phyloP scores from a whole-genome alignment of 1,140 invertebrate genomes.

The Drosophila subpulchrella region DNA sequence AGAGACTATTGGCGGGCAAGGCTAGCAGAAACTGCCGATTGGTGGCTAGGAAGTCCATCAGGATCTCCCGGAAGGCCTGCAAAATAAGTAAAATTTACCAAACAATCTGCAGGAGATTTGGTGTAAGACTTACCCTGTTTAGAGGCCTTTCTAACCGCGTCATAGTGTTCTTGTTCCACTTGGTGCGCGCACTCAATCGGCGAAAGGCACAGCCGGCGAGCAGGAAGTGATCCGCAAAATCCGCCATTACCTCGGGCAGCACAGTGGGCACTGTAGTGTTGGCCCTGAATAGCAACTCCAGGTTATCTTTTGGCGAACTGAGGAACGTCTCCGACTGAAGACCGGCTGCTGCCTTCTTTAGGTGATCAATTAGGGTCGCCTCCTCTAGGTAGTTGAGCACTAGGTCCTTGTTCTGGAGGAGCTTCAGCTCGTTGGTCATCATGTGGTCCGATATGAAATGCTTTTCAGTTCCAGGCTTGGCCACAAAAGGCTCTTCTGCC shows the following conservation, averaged over 20 bases:
- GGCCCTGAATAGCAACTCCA: constrained; percentile 15
- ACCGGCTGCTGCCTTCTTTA: constrained; percentile 76
- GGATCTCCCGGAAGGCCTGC: constrained; percentile 46
- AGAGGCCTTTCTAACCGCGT: constrained; percentile 40
- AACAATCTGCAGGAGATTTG: constrained; percentile 6
- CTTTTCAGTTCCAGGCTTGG: constrained; percentile 14
- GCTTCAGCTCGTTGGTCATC: constrained; percentile 41
- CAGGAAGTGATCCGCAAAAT: constrained; percentile 62
- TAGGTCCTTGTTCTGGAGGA: constrained; percentile 2
- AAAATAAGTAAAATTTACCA: constrained; percentile 22
- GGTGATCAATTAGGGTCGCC: constrained; percentile 33
- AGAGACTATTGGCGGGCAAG: constrained; percentile 14
- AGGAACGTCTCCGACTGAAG: constrained; percentile 85
- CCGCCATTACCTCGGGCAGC: constrained; percentile 53
- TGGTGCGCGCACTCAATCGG: constrained; percentile 37
- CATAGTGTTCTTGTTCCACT: constrained; percentile 5
- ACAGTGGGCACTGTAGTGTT: constrained; percentile 53
- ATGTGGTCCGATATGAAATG: constrained; percentile 43
- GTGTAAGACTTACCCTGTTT: constrained; percentile 41
- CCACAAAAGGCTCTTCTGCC: neutral
- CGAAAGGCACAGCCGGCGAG: constrained; percentile 64
- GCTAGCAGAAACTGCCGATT: constrained; percentile 43
- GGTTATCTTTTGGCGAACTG: constrained; percentile 5
- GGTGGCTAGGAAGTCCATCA: constrained; percentile 36
- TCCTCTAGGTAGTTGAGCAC: constrained; percentile 24